Conservation (phyloP, 2,113 vertebrate species). For the Lethenteron reissneri region DNA sequence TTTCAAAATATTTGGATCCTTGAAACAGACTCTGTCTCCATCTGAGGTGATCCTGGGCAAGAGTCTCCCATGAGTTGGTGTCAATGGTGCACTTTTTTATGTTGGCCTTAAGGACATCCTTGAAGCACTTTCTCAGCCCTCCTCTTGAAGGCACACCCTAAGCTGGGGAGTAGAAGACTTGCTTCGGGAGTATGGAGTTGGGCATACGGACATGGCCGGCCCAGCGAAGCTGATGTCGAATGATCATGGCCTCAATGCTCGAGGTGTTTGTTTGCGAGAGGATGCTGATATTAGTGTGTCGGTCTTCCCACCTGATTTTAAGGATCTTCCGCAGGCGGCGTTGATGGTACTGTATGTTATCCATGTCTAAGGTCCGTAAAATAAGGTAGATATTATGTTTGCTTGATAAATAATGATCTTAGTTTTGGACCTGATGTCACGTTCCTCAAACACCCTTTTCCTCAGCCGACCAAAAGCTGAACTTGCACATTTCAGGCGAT, state of each 20-base stretch:
- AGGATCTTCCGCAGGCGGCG: not conserved
- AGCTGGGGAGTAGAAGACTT: not conserved
- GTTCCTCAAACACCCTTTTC: slow-evolving; percentile 1
- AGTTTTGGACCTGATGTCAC: not conserved
- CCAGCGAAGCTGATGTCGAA: slow-evolving; percentile 3
- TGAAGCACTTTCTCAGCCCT: slow-evolving; percentile 1
- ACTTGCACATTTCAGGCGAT: slow-evolving; percentile 5
- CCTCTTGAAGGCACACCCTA: not conserved
- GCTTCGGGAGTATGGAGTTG: not conserved
- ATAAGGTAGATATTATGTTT: not conserved
- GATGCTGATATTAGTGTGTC: not conserved
- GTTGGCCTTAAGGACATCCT: slow-evolving; percentile 6
- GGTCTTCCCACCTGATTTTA: slow-evolving; percentile 2
- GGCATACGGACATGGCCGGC: not conserved
- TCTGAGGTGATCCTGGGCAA: slow-evolving; percentile 3
- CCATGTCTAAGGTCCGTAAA: not conserved
- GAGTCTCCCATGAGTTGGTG: not conserved
- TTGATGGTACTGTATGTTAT: slow-evolving; percentile 1
- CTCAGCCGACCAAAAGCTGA: not conserved
- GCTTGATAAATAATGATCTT: not conserved
- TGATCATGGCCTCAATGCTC: slow-evolving; percentile 4
- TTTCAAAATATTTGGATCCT: not conserved
- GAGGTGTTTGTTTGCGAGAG: slow-evolving; percentile 1
- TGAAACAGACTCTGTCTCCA: not conserved
- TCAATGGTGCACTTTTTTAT: not conserved